phyloP scores from a whole-genome alignment of 1,140 invertebrate genomes.

The Archivesica marissinica region DNA sequence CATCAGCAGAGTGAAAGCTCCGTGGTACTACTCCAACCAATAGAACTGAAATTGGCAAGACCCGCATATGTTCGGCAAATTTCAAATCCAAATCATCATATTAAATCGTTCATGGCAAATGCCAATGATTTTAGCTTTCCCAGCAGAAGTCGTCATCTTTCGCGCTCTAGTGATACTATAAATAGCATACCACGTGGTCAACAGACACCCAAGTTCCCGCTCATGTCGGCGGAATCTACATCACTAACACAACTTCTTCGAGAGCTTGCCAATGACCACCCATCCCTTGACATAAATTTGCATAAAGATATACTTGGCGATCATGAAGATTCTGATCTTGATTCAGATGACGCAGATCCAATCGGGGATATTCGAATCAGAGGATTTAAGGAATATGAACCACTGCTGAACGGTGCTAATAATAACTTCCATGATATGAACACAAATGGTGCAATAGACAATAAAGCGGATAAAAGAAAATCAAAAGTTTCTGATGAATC shows the following conservation, averaged over 20 bases:
- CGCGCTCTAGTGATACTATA: slow-evolving; percentile 78
- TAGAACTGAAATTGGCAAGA: slow-evolving; percentile 75
- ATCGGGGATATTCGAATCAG: not conserved
- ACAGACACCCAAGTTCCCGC: slow-evolving; percentile 79
- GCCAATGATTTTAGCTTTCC: slow-evolving; percentile 62
- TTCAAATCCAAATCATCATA: slow-evolving; percentile 68
- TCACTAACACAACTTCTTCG: slow-evolving; percentile 77
- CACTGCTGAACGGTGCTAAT: slow-evolving; percentile 47
- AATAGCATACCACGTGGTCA: slow-evolving; percentile 74
- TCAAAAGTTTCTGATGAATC: slow-evolving; percentile 6
- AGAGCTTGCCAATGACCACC: slow-evolving; percentile 74
- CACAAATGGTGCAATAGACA: not conserved
- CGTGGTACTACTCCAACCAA: slow-evolving; percentile 78
- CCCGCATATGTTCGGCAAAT: slow-evolving; percentile 73
- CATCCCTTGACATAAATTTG: slow-evolving; percentile 55
- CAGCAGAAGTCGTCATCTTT: slow-evolving; percentile 69
- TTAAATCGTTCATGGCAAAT: slow-evolving; percentile 62
- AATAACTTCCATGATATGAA: not conserved
- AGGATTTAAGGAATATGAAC: slow-evolving; percentile 32
- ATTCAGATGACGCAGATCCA: slow-evolving; percentile 24
- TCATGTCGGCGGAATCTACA: slow-evolving; percentile 67
- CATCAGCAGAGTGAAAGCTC: slow-evolving; percentile 78
- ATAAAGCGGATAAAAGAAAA: not conserved
- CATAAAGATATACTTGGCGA: slow-evolving; percentile 11
- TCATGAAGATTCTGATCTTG: slow-evolving; percentile 31